Evolutionary conservation across 2,797 vertebrate genomes (phyloP), one percentile per base, ranked within the genome.

Genomic region (Gadopsis bispinosus): DNA sequence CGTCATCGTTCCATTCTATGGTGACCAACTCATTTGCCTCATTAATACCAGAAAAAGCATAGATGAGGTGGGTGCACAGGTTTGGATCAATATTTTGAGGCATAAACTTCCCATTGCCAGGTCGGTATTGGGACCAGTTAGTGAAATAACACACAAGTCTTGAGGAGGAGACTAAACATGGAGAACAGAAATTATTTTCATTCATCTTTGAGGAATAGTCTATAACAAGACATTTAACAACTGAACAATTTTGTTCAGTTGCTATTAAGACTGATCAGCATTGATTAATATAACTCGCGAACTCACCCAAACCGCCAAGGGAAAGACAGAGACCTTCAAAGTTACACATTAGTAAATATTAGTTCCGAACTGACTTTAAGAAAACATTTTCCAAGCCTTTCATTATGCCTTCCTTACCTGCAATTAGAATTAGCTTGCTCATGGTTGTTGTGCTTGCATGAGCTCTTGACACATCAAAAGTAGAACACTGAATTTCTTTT

Each of bases 51-150:
- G 96, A 82, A 84, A 97, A 97, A 69, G 96, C 96, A 48, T 97
- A 97, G 55, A 96, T 92, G 76, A 97, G 81, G 79, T 97, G 96
- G 14, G 96, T 97, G 48, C 96, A 97, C 59, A 97, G 94, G 77
- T 93, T 61, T 4, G 96, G 96, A 58, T 96, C 90, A 69, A 97
- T 66, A 73, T 97, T 92, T 4, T 5, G 47, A 11, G 95, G 96
- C 48, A 91, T 41, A 85, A 92, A 91, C 35, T 75, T 94, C n/a
- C 93, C 95, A 66, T 20, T 51, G 1, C 75, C 85, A 3, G 66
- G 79, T 43, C 95, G 91, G 54, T 90, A 95, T 62, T 95, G 95
- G 67, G 96, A 92, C 96, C 96, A 97, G 86, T 94, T 96, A 41
- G 95, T 96, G 75, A 94, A 96, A 90, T 97, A 97, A 80, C 97